Conservation (phyloP, 2,888 invertebrate species). For the Sturmia bella region DNA sequence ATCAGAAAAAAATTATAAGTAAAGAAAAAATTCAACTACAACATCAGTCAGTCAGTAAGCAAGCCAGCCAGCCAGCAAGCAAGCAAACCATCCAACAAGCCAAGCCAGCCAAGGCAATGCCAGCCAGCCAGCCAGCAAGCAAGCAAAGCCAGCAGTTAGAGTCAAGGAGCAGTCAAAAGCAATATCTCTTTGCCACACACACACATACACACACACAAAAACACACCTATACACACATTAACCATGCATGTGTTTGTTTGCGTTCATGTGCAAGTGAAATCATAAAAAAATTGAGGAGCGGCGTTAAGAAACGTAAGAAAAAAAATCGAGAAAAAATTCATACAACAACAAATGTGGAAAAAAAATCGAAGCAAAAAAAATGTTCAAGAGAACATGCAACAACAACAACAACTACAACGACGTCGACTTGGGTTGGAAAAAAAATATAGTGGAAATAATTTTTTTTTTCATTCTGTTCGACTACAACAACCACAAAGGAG, state of each 20-base stretch:
- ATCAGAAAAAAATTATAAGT: conserved; percentile 44
- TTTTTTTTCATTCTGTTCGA: conserved; percentile 69
- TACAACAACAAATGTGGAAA: conserved; percentile 64
- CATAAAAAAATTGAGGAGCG: conserved; percentile 67
- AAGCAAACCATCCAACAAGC: conserved; percentile 67
- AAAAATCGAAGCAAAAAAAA: conserved; percentile 69
- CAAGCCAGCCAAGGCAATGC: conserved; percentile 64
- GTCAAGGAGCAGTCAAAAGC: conserved; percentile 69
- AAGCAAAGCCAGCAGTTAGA: conserved; percentile 61
- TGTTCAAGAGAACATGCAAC: conserved; percentile 70
- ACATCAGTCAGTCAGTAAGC: conserved; percentile 63
- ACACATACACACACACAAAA: conserved; percentile 39
- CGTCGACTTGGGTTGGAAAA: conserved; percentile 50
- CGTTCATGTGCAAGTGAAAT: conserved; percentile 54
- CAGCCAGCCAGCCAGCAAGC: conserved; percentile 58
- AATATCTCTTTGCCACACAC: conserved; percentile 59
- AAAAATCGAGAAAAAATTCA: conserved; percentile 61
- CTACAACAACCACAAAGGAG: conserved; percentile 73
- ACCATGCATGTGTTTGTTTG: conserved; percentile 43
- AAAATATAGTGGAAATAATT: conserved; percentile 46
- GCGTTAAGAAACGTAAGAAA: conserved; percentile 67
- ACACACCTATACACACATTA: conserved; percentile 38
- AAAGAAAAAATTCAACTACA: conserved; percentile 57
- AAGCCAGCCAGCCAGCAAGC: conserved; percentile 66
- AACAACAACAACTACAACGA: conserved; percentile 70